These are phyloP conservation scores for Euwallacea fornicatus DNA, from an alignment of 1,140 invertebrate species.

Conservation along the genomic window DNA sequence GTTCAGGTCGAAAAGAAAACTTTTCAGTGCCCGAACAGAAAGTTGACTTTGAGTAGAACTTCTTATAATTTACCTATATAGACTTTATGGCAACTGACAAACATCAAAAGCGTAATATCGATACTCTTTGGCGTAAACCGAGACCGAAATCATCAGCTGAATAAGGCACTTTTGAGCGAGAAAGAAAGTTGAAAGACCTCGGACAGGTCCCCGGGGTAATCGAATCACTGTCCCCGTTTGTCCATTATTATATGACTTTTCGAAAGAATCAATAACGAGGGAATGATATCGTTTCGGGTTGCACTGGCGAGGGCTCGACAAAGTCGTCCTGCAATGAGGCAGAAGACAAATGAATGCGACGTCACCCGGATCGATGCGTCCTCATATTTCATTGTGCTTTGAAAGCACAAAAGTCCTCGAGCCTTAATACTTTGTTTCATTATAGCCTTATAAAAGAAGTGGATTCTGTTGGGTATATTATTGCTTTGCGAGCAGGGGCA, in stretches of 20 bases:
- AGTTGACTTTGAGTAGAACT: too few species aligned
- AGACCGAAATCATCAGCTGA: too few species aligned
- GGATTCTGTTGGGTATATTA: background rate
- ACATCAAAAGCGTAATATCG: too few species aligned
- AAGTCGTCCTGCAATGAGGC: slow-evolving; percentile 28
- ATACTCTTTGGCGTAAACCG: too few species aligned
- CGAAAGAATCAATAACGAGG: slow-evolving; percentile 16
- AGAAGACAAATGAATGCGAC: slow-evolving; percentile 47
- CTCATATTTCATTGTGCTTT: slow-evolving; percentile 37
- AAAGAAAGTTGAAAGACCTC: too few species aligned
- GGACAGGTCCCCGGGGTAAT: background rate
- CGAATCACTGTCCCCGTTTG: background rate
- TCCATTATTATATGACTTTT: slow-evolving; percentile 13
- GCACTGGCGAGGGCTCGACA: slow-evolving; percentile 15
- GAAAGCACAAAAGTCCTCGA: slow-evolving; percentile 8
- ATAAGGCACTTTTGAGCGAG: too few species aligned
- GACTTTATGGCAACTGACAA: too few species aligned
- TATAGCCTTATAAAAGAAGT: slow-evolving; percentile 10
- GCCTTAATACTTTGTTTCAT: slow-evolving; percentile 21
- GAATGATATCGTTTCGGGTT: slow-evolving; percentile 24
- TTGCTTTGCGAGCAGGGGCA: too few species aligned
- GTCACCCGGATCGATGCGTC: slow-evolving; percentile 41
- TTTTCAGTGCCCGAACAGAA: too few species aligned
- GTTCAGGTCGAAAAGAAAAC: too few species aligned
- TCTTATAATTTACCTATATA: too few species aligned